A percentile compares a stretch with the other conserved stretches of the same genome.
phyloP scores from a whole-genome alignment of 64 coral and sea anemone species.

The Dendrophyllia cribrosa region DNA sequence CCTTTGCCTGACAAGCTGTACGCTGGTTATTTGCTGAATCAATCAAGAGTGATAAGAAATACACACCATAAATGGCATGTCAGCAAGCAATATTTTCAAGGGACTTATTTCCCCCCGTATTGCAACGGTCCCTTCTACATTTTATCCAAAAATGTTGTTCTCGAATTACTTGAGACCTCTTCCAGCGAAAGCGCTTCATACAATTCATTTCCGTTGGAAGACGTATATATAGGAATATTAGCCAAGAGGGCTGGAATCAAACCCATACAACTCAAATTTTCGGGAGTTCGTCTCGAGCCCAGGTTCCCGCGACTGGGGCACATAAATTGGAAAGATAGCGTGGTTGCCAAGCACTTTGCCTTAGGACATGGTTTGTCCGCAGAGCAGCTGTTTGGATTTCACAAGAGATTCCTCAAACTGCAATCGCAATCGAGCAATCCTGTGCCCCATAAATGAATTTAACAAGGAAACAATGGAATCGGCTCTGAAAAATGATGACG shows the following conservation, averaged over 20 bases:
- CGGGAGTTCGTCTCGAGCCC: neutral
- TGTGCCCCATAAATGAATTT: too few relatives aligned
- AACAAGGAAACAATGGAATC: too few relatives aligned
- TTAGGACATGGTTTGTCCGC: too few relatives aligned
- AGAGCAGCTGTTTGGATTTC: too few relatives aligned
- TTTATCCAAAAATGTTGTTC: slow-evolving; percentile 15
- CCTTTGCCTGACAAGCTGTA: slow-evolving; percentile 48
- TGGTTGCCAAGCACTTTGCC: too few relatives aligned
- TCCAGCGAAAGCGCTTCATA: neutral
- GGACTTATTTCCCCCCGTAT: slow-evolving; percentile 18
- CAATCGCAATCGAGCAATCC: too few relatives aligned
- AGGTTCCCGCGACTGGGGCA: too few relatives aligned
- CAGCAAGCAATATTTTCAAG: slow-evolving; percentile 22
- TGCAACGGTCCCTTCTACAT: slow-evolving; percentile 54
- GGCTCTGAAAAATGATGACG: too few relatives aligned
- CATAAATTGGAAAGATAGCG: too few relatives aligned
- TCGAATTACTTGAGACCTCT: neutral
- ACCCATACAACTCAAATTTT: neutral
- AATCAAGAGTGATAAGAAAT: neutral
- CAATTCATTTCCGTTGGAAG: slow-evolving; percentile 24
- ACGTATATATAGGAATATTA: slow-evolving; percentile 46
- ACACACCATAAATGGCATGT: neutral
- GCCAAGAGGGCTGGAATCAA: neutral
- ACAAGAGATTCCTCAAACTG: too few relatives aligned
- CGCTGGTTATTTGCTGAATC: slow-evolving; percentile 18